phyloP scores from a whole-genome alignment of 2,797 vertebrate genomes.

The Siniperca undulata region DNA sequence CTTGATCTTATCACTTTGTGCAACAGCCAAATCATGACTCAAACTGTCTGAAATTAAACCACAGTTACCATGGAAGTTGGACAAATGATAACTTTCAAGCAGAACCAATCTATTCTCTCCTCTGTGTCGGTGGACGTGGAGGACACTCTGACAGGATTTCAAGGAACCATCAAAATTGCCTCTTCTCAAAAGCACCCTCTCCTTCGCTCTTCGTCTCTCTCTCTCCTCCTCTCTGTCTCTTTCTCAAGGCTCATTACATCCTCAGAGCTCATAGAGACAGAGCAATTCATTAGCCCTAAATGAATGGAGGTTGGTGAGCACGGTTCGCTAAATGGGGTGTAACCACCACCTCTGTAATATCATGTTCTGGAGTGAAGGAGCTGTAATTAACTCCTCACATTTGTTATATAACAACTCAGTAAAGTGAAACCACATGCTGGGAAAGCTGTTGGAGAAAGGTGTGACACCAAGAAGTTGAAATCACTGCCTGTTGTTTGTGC shows the following conservation, averaged over 20 bases:
- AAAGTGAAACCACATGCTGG: slow-evolving; percentile 54
- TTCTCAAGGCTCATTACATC: slow-evolving; percentile 65
- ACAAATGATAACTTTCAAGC: slow-evolving; percentile 19
- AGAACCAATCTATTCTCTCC: slow-evolving; percentile 25
- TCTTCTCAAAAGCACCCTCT: slow-evolving; percentile 31
- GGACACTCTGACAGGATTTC: slow-evolving; percentile 35
- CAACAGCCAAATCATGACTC: not conserved
- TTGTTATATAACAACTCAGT: slow-evolving; percentile 52
- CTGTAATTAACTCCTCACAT: slow-evolving; percentile 58
- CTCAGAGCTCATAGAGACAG: slow-evolving; percentile 47
- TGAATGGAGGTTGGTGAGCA: slow-evolving; percentile 61
- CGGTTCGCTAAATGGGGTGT: slow-evolving; percentile 62
- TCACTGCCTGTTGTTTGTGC: slow-evolving; percentile 11
- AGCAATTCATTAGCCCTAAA: slow-evolving; percentile 70
- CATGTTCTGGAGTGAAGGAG: slow-evolving; percentile 54
- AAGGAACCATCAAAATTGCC: slow-evolving; percentile 18
- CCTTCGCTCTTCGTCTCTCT: slow-evolving; percentile 1
- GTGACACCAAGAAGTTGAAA: slow-evolving; percentile 16
- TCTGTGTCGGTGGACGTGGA: slow-evolving; percentile 4
- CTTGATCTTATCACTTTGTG: slow-evolving; percentile 1
- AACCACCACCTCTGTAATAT: slow-evolving; percentile 66
- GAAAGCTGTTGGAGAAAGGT: slow-evolving; percentile 29
- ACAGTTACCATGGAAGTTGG: slow-evolving; percentile 14
- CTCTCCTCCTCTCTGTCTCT: slow-evolving; percentile 23
- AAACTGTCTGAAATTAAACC: slow-evolving; percentile 6